Conservation (phyloP, 2,888 invertebrate species). For the Ochropleura leucogaster region DNA sequence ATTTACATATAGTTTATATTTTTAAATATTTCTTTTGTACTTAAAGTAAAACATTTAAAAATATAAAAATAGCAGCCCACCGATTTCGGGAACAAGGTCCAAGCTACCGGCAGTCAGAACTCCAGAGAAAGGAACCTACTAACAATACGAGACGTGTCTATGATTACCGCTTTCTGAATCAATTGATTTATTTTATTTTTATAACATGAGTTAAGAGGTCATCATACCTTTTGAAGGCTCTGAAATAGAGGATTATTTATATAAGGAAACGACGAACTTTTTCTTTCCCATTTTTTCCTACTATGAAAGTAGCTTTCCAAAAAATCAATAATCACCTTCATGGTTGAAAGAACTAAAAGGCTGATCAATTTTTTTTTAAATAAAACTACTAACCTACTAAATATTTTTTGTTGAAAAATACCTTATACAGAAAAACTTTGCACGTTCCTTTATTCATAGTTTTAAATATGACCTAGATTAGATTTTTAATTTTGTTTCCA, state of each 20-base stretch:
- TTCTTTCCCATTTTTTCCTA: no score
- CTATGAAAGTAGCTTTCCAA: background rate
- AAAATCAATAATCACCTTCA: background rate
- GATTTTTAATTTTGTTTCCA: background rate
- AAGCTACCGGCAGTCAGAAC: no score
- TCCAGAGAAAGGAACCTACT: no score
- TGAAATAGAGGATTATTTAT: constrained; percentile 8
- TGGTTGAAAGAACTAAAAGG: background rate
- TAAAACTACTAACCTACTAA: background rate
- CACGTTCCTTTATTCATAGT: background rate
- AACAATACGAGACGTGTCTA: no score
- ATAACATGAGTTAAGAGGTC: constrained; percentile 13
- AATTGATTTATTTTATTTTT: no score
- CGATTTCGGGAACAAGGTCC: no score
- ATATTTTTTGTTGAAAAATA: background rate
- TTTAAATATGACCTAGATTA: background rate
- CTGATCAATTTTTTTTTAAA: background rate
- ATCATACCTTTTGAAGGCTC: constrained; percentile 21
- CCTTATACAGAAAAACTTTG: background rate
- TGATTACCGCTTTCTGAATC: no score
- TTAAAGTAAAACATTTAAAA: no score
- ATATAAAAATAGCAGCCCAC: no score
- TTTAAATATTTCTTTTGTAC: no score
- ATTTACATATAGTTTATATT: no score
- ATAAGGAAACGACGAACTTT: background rate